Conservation (phyloP, 2,797 vertebrate genomes). For the Tragopan temminckii region DNA sequence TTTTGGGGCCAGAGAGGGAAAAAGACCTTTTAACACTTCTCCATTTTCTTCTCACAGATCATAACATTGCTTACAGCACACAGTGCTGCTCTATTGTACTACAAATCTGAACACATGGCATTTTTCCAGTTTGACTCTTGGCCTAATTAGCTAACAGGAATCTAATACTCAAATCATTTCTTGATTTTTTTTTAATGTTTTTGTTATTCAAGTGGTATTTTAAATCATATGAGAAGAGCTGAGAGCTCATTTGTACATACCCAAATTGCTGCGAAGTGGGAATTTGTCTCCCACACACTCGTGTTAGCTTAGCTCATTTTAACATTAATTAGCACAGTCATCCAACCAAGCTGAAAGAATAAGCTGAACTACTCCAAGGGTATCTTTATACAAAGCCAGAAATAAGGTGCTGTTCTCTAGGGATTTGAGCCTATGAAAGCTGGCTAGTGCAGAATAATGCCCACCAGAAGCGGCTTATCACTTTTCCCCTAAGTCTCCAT, state of each 20-base stretch:
- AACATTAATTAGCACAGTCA: background rate
- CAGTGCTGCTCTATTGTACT: background rate
- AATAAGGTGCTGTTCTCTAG: background rate
- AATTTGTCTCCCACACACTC: background rate
- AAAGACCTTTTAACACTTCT: background rate
- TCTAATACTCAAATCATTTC: background rate
- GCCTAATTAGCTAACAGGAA: background rate
- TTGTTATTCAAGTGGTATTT: background rate
- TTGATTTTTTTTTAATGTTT: background rate
- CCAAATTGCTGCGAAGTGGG: background rate
- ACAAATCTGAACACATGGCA: background rate
- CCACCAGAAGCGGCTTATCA: background rate
- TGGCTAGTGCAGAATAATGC: background rate
- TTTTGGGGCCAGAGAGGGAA: background rate
- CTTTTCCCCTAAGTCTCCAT: background rate
- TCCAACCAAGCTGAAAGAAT: background rate
- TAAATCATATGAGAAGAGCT: background rate
- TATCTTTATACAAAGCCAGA: background rate
- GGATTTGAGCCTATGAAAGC: background rate
- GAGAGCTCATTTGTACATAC: background rate
- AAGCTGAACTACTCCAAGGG: background rate
- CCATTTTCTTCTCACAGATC: background rate
- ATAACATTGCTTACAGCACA: background rate
- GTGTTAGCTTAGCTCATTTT: background rate
- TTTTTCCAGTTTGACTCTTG: constrained; percentile 10